These are phyloP conservation scores for Dissostichus mawsoni DNA, from an alignment of 2,113 vertebrate species.

Conservation along the genomic window DNA sequence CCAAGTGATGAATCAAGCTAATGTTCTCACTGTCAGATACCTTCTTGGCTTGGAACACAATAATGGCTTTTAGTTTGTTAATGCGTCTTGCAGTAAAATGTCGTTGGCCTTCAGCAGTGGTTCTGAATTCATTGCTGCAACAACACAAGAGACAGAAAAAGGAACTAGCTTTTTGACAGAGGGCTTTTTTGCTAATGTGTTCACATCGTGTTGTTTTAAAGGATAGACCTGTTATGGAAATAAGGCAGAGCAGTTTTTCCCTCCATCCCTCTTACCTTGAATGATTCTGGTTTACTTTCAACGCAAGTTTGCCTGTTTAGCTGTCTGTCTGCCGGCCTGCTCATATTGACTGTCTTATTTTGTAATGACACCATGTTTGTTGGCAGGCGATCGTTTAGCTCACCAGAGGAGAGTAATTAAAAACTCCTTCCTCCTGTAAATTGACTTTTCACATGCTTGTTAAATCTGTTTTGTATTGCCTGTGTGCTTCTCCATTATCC, in stretches of 20 bases:
- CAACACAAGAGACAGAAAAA: neutral
- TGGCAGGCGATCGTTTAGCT: neutral
- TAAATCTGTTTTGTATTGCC: conserved; percentile 17
- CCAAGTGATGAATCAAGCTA: neutral
- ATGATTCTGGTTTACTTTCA: conserved; percentile 43
- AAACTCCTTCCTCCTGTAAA: conserved; percentile 28
- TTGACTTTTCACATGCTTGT: conserved; percentile 4
- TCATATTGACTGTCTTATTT: too few species aligned
- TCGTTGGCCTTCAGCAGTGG: neutral
- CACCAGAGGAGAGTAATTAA: conserved; percentile 1
- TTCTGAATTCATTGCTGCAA: neutral
- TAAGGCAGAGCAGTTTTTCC: conserved; percentile 6
- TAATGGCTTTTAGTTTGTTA: neutral
- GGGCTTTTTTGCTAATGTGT: neutral
- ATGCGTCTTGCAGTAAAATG: neutral
- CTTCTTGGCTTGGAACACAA: neutral
- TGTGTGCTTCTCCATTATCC: neutral
- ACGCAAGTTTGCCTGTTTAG: neutral
- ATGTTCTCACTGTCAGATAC: neutral
- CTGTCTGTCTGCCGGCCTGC: too few species aligned
- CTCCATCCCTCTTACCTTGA: conserved; percentile 50
- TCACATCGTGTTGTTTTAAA: neutral
- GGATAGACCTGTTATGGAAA: conserved; percentile 49
- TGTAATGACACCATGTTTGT: neutral
- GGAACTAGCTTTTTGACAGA: too few species aligned